Evolutionary conservation across 2,888 invertebrate genomes (phyloP), one percentile per base, ranked within the genome.

Genomic region (Toxonevra muliebris): DNA sequence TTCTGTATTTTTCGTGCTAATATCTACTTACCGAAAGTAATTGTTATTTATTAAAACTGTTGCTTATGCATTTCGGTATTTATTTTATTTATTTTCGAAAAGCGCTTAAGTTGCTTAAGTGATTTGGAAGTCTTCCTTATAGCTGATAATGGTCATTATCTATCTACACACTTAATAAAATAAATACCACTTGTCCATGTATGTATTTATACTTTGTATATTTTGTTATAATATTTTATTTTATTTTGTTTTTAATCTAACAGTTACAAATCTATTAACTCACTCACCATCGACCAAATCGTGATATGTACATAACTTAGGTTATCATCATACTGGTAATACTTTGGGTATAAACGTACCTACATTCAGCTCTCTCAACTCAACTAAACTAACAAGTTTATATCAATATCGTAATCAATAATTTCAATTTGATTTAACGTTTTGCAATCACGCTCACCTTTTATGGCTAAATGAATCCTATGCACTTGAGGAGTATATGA

Each of bases 381-480:
- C 30, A 30, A n/a, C n/a, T n/a, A n/a, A 30, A 30, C 30, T 15
- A 48, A 53, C 17, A 53, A 53, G n/a, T 15, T 19, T 19, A 17
- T 53, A 13, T 15, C 53, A 53, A 11, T 19, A 17, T 19, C 19
- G 13, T 43, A 41, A 57, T 15, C 13, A 61, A 61, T 50, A 61
- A 61, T 57, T 66, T 61, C 52, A 61, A 60, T 70, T 66, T 73
- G 71, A 65, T 72, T 72, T 68, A 70, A 64, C 66, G 63, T 72
- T 62, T 72, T 70, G 66, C 71, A 72, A 73, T 71, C 71, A 71
- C 54, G 62, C 62, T 61, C 66, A 53, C 57, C 54, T 73, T 81
- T 75, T 79, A 79, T 77, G 79, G 74, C 74, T 79, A 76, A 79
- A 75, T 80, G 75, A 80, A 78, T 77, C 79, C 76, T 76, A 69